phyloP scores from a whole-genome alignment of 2,797 vertebrate genomes.

The Lophotriccus pileatus region DNA sequence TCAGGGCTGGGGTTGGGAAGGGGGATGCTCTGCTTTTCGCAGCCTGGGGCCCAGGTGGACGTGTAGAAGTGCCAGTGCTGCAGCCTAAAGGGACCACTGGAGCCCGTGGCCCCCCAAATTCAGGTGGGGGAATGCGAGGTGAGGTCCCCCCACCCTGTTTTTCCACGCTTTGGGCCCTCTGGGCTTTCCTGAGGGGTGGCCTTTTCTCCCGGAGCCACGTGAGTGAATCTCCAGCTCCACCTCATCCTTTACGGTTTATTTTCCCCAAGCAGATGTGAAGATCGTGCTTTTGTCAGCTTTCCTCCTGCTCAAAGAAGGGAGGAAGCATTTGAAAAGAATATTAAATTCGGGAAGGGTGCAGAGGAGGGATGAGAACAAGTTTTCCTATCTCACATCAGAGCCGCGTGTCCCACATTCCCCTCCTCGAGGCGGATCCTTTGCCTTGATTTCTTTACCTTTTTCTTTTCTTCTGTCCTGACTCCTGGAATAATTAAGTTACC shows the following conservation, averaged over 20 bases:
- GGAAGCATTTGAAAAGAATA: conserved; percentile 41
- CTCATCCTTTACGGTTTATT: background rate
- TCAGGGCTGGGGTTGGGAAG: background rate
- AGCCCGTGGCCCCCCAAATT: background rate
- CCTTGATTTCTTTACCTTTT: conserved; percentile 17
- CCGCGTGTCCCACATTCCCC: background rate
- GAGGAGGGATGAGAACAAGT: background rate
- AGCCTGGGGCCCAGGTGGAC: background rate
- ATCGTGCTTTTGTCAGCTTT: conserved; percentile 56
- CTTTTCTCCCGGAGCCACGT: fast-evolving
- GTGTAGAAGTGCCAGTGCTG: background rate
- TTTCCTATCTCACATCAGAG: background rate
- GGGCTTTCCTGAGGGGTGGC: no score
- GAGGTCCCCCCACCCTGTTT: fast-evolving
- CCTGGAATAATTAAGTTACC: conserved; percentile 50
- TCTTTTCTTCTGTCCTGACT: conserved; percentile 39
- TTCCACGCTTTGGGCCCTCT: fast-evolving
- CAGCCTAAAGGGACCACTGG: background rate
- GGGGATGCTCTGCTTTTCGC: background rate
- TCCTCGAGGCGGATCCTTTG: conserved; percentile 42
- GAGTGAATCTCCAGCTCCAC: background rate
- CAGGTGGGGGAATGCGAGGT: fast-evolving
- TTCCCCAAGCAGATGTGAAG: background rate
- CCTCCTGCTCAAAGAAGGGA: background rate
- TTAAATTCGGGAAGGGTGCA: background rate